Base-by-base conservation (phyloP, 2,113 vertebrate genomes). In the Tychaedon coryphoeus region DNA sequence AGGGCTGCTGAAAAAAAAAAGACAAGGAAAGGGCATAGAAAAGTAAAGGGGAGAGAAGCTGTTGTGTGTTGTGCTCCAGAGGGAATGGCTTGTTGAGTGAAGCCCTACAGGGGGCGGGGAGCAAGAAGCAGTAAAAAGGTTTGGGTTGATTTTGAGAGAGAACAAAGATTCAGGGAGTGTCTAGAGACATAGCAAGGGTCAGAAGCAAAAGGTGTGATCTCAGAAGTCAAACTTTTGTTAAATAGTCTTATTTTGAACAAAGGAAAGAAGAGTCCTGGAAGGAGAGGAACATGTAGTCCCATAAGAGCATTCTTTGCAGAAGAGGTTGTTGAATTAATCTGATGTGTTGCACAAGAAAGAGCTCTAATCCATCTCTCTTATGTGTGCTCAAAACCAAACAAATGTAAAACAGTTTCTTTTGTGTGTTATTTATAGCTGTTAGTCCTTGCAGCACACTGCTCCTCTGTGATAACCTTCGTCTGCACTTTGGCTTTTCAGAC, bases 401-500 rank as follows among this genome's bases (percentile, higher is more conserved):
- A 82, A 97, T 86, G 75, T 86, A 94, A 94, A 95, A 12, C 78
- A 58, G 40, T 56, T 79, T 38, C 80, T 70, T 96, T 88, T 94
- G 54, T 93, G 77, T 57, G 82, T 69, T 96, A 86, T 94, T 96
- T 96, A 83, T 88, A 92, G 81, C 86, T 69, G 19, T 20, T 48
- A 43, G 67, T 76, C 54, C 20, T 93, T 43, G 36, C 60, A 89
- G 14, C 36, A 53, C 11, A 1, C 61, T 86, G 86, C 58, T 95
- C 33, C 58, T 95, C 64, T 40, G 45, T 47, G 92, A 83, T 93
- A 94, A 95, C 90, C 92, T 86, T 88, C 19, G 2, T 43, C 60
- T 95, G 94, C 94, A 83, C 92, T 96, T 90, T 80, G 90, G n/a
- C 74, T 94, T 95, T 93, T 86, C 67, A 66, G 71, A 50, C 90